Evolutionary conservation across 2,113 vertebrate species (phyloP), one percentile per base, ranked within the genome.

Genomic region (Illadopsis cleaveri): DNA sequence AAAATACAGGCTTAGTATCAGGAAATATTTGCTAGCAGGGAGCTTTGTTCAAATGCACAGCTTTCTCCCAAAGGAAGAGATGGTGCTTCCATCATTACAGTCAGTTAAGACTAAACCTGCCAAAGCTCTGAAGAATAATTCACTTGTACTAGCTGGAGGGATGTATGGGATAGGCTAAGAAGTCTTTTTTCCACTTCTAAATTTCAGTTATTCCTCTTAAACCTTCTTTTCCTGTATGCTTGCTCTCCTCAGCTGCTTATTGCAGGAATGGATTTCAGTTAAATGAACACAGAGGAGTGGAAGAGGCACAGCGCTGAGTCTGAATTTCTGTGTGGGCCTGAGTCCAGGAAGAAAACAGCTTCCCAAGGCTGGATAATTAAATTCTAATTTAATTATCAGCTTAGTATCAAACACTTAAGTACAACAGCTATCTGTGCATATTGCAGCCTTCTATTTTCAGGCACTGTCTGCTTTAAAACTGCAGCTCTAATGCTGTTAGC

Each of bases 401-500:
- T 96, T 96, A 96, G 53, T 94, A 96, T 82, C 82, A 98, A 97
- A 92, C 70, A 86, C 76, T 95, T 94, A 96, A 96, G 95, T 94
- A 51, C 86, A 95, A 86, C 38, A 93, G 80, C 76, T 90, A 89
- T 78, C 92, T 95, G 28, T 95, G 57, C 73, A 80, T 94, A 89
- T 77, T 94, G 64, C 91, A 97, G 90, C 95, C 97, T 98, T 98
- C 97, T 97, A 97, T 98, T 98, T 98, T 98, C 98, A 98, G 96
- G 96, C 24, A 5, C 56, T 94, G 97, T 96, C 96, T 96, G 92
- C 84, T 91, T 96, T 94, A 66, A 71, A 84, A 94, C 91, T 92
- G 91, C 80, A 95, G 83, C 95, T 97, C 94, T 99, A 98, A 99
- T 99, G 98, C 97, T 94, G 96, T 99, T 99, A 99, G 98, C 99